Conservation (phyloP, 2,888 invertebrate genomes). For the Cantharis lateralis region DNA sequence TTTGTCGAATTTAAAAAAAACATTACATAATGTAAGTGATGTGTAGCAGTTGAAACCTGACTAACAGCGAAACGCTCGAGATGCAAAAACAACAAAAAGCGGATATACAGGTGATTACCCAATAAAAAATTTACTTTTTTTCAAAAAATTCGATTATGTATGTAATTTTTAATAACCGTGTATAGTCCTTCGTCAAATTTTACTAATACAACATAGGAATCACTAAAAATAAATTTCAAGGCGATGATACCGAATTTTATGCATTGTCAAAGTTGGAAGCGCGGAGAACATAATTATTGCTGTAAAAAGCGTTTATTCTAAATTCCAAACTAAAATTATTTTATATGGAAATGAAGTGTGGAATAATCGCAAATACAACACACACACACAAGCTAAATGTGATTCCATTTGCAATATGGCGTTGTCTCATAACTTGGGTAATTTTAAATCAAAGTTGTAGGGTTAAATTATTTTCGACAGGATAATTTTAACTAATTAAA, state of each 20-base stretch:
- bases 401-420: neutral
- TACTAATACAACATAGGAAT: neutral
- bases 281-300: neutral
- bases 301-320: neutral
- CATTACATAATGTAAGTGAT: conserved; percentile 8
- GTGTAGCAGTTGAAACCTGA: conserved; percentile 5
- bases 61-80: neutral
- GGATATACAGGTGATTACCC: conserved; percentile 11
- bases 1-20: neutral
- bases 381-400: neutral
- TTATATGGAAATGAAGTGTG: neutral
- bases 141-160: neutral
- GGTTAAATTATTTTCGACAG: neutral
- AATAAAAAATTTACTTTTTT: conserved; percentile 4
- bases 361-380: neutral
- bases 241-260: neutral
- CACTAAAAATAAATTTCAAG: neutral
- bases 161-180: neutral
- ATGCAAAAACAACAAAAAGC: conserved; percentile 9
- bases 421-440: neutral
- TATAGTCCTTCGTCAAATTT: neutral
- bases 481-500: neutral
- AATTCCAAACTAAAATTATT: neutral
- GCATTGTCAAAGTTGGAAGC: neutral
- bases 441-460: neutral